These are phyloP conservation scores for Macrocentrus cingulum DNA, from an alignment of 1,140 invertebrate species.

Conservation along the genomic window DNA sequence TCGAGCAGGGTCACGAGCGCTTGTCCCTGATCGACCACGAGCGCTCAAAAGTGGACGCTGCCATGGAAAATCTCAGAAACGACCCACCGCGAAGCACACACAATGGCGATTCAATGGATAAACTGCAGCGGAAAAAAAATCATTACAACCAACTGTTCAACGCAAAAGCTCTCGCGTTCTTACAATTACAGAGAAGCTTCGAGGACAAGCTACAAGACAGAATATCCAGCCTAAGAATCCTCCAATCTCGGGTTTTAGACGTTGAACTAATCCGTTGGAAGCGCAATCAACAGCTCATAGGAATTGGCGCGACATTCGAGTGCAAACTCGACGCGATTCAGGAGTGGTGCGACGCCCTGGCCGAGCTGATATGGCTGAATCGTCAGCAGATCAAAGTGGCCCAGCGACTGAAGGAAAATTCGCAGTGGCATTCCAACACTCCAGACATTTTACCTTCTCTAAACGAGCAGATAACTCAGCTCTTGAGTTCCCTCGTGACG, in stretches of 20 bases:
- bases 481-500: slow-evolving; percentile 85
- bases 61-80: no score
- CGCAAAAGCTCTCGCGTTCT: no score
- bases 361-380: slow-evolving; percentile 86
- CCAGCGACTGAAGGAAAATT: slow-evolving; percentile 70
- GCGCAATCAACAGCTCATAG: slow-evolving; percentile 86
- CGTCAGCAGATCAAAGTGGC: slow-evolving; percentile 82
- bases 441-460: slow-evolving; percentile 69
- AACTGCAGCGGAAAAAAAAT: slow-evolving; percentile 63
- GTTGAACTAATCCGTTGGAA: slow-evolving; percentile 93
- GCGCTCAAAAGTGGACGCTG: slow-evolving; percentile 77
- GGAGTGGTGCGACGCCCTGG: slow-evolving; percentile 89
- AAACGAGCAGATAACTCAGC: slow-evolving; percentile 70
- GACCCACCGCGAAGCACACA: slow-evolving; percentile 58
- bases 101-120: slow-evolving; percentile 58
- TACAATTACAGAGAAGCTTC: no score
- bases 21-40: slow-evolving; percentile 87
- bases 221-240: slow-evolving; percentile 65
- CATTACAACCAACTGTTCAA: slow-evolving; percentile 64
- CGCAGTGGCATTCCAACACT: slow-evolving; percentile 67
- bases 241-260: slow-evolving; percentile 83
- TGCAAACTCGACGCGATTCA: slow-evolving; percentile 87
- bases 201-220: slow-evolving; percentile 79
- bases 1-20: slow-evolving; percentile 81
- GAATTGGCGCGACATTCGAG: slow-evolving; percentile 85